Evolutionary conservation across 2,113 vertebrate species (phyloP), one percentile per base, ranked within the genome.

Genomic region (Pedetes capensis): DNA sequence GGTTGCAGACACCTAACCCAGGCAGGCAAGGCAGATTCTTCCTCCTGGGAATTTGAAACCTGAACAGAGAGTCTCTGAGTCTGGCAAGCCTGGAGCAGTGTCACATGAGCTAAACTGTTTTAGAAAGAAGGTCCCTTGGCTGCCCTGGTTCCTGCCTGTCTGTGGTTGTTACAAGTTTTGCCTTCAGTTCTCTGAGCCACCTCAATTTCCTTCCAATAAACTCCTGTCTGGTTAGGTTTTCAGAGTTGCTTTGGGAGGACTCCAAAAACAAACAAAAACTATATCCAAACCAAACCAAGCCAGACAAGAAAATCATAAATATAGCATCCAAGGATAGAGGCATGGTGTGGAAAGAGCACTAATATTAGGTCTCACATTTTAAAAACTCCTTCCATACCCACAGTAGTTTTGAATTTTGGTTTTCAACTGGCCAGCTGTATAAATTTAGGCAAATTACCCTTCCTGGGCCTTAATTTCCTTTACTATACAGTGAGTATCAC

Each of bases 31-130:
- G 68, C 49, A 83, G 64, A 96, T 87, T 92, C 90, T 80, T 23
- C 68, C 85, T 90, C 37, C 88, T 69, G 92, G 81, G 94, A 95
- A 95, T 94, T 49, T 94, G 96, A 96, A 96, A 96, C 95, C 81
- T 88, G 81, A 95, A 87, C 51, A 18, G 82, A 79, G 53, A 95
- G 87, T 69, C 81, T 78, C 75, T 1, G 29, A 55, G 51, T 32
- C 89, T 75, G 71, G 87, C 87, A 44, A 64, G 75, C 44, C 18
- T 39, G n/a, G 39, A 55, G 93, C 64, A 22, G 29, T 9, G 34
- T 78, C 90, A 94, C 69, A 22, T 84, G 80, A 95, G 53, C n/a
- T 5, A 4, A 6, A 2, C 57, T 51, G 47, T 87, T 81, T 39
- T 61, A 44, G 72, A 94, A 44, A 87, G 83, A 89, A 81, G 57